Conservation (phyloP, 1,140 invertebrate genomes). For the Drosophila varians region DNA sequence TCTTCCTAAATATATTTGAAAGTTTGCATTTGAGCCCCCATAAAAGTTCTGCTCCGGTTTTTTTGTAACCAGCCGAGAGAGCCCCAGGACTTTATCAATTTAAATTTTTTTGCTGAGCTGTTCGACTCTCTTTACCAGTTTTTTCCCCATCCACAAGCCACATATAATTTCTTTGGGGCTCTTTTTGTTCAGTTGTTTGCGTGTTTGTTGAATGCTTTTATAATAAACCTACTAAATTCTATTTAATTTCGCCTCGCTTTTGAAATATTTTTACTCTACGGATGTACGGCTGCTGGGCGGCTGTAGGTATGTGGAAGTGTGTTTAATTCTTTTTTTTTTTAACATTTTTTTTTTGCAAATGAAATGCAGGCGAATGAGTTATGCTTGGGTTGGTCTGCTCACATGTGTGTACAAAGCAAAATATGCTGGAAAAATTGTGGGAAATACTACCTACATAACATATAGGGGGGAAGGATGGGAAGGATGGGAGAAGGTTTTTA, state of each 20-base stretch:
- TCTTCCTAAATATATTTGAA: background rate
- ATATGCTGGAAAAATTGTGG: constrained; percentile 47
- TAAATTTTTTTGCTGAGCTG: constrained; percentile 11
- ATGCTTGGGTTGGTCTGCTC: constrained; percentile 50
- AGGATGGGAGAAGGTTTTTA: constrained; percentile 53
- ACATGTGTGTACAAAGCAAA: constrained; percentile 64
- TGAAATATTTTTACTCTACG: constrained; percentile 29
- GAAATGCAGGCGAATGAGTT: constrained; percentile 64
- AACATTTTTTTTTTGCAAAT: constrained; percentile 41
- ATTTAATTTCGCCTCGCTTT: constrained; percentile 52
- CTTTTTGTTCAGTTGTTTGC: constrained; percentile 24
- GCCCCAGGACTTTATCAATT: constrained; percentile 36
- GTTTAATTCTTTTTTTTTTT: constrained; percentile 24
- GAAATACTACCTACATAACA: constrained; percentile 22
- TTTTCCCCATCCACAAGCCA: constrained; percentile 1
- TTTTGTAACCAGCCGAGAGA: constrained; percentile 1
- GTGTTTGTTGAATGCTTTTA: constrained; percentile 35
- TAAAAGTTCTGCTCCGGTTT: constrained; percentile 1
- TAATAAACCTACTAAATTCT: constrained; percentile 60
- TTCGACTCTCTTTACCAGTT: constrained; percentile 19
- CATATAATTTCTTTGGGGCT: constrained; percentile 23
- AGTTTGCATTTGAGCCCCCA: constrained; percentile 1
- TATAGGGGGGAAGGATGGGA: background rate
- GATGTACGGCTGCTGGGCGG: background rate
- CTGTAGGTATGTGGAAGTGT: constrained; percentile 37